Evolutionary conservation across 2,113 vertebrate species (phyloP), one percentile per base, ranked within the genome.

Genomic region (Elachura formosa): DNA sequence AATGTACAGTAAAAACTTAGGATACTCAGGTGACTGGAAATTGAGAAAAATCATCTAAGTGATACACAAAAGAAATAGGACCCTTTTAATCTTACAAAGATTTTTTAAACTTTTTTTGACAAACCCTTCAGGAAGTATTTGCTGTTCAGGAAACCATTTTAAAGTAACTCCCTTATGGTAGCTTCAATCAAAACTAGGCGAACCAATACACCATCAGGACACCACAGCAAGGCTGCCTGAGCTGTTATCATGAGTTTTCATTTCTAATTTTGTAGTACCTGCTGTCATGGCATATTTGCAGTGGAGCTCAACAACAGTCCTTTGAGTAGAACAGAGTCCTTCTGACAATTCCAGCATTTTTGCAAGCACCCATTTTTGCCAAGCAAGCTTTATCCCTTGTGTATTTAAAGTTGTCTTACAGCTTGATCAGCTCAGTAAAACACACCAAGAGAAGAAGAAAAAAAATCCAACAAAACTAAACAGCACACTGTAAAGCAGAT

Each of bases 301-400:
- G 6, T 12, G 45, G 23, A 58, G 10, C 14, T 94, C 55, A 88
- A 63, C 46, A 83, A 22, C 1, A 29, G 46, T 5, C n/a, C 48
- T 89, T 81, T 0, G 0, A 78, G 64, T 69, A 45, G 2, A 0
- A n/a, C 36, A 73, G 26, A 77, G 18, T 5, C 33, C 29, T 2
- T 0, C 12, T 81, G 76, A 55, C 56, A 84, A 90, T 6, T 34
- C 54, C 16, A 71, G 14, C 5, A 6, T 21, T 67, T 34, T 31
- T 55, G 51, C 46, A 56, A 0, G 2, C 48, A 72, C 26, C 9
- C 16, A 12, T 54, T 61, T 48, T 41, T 81, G 45, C 2, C 1
- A 4, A 64, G 10, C 29, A 93, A 75, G 34, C 28, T 92, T 72
- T 61, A 90, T 38, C 16, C 14, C 51, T 64, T 66, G 10, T 12